Evolutionary conservation across 2,888 invertebrate genomes (phyloP).

Genomic region (Sesia bembeciformis): DNA sequence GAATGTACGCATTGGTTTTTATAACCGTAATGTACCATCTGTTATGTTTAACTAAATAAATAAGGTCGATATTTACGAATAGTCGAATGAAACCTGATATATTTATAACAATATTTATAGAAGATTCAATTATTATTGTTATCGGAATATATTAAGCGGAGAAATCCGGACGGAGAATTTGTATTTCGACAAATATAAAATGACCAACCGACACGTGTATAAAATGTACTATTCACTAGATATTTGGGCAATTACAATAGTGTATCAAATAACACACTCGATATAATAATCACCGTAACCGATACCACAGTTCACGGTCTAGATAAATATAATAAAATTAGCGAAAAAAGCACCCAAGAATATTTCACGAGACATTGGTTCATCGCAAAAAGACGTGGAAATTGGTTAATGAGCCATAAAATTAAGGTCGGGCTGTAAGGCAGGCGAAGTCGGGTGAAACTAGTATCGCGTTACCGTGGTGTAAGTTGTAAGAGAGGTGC

Average conservation of each 20-base stretch:
- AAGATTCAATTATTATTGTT: too few species aligned
- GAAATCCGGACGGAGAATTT: too few species aligned
- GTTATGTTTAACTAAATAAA: too few species aligned
- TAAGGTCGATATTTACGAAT: too few species aligned
- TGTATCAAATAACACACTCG: slow-evolving; percentile 12
- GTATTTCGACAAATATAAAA: neutral
- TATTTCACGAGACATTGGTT: slow-evolving; percentile 38
- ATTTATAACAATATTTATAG: too few species aligned
- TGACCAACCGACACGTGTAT: neutral
- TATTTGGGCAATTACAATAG: neutral
- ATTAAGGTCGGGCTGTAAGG: slow-evolving; percentile 57
- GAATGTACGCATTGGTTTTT: too few species aligned
- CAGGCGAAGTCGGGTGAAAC: slow-evolving; percentile 22
- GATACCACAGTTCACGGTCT: slow-evolving; percentile 41
- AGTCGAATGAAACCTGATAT: too few species aligned
- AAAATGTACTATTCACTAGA: neutral
- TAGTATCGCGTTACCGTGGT: slow-evolving; percentile 44
- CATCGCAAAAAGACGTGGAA: slow-evolving; percentile 52
- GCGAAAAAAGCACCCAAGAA: slow-evolving; percentile 22
- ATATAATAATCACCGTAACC: slow-evolving; percentile 43
- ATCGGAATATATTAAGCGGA: too few species aligned
- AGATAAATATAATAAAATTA: slow-evolving; percentile 36
- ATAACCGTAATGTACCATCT: too few species aligned
- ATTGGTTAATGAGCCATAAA: slow-evolving; percentile 64
- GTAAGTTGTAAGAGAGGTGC: slow-evolving; percentile 10